These are phyloP conservation scores for Apis cerana DNA, from an alignment of 1,140 invertebrate genomes.

Conservation along the genomic window DNA sequence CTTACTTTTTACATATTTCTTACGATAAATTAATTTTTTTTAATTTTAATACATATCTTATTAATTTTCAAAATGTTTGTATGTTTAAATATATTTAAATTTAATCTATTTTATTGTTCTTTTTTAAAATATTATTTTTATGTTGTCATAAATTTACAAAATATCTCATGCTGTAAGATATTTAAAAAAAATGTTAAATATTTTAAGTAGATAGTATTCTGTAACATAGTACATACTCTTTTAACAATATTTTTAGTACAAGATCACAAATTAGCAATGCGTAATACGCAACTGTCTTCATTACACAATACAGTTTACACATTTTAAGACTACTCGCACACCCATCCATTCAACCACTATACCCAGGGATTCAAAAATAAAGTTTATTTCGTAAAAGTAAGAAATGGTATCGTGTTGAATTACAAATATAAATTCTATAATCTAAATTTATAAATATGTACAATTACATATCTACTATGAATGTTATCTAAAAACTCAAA, in stretches of 20 bases:
- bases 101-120: constrained; percentile 12
- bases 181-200: constrained; percentile 38
- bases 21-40: constrained; percentile 24
- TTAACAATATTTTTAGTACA: constrained; percentile 55
- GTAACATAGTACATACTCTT: constrained; percentile 27
- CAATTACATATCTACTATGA: constrained; percentile 71
- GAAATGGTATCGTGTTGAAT: constrained; percentile 73
- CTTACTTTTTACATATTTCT: constrained; percentile 33
- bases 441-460: constrained; percentile 78
- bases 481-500: constrained; percentile 66
- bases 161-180: constrained; percentile 29
- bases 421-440: constrained; percentile 77
- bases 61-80: constrained; percentile 29
- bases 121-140: constrained; percentile 5
- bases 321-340: constrained; percentile 62
- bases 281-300: constrained; percentile 54
- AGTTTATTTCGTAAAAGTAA: constrained; percentile 76
- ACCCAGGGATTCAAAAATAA: constrained; percentile 74
- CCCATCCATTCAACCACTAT: constrained; percentile 67
- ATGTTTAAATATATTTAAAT: constrained; percentile 27
- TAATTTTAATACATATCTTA: constrained; percentile 28
- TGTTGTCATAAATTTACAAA: constrained; percentile 54
- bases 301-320: constrained; percentile 59
- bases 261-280: constrained; percentile 64
- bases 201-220: constrained; percentile 40